Base-by-base conservation (phyloP, 2,797 vertebrate species). In the Neosilurus mollespiculum region DNA sequence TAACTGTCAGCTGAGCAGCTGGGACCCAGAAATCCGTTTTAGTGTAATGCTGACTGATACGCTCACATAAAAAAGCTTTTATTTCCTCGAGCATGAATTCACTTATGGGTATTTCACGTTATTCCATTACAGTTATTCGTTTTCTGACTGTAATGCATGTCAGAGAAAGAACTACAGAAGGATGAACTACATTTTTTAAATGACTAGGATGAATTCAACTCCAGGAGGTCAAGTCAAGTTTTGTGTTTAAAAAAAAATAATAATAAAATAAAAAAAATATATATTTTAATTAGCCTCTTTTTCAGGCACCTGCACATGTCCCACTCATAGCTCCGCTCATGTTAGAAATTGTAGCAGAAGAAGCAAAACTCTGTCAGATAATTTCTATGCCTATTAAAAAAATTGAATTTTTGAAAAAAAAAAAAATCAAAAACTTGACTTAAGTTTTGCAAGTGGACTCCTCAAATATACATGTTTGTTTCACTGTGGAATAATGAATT, bases 21-120 rank as follows among this genome's bases (percentile, higher is more conserved):
- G 81, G 77, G 81, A 84, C 51, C 64, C 37, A 62, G 70, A 84
- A 80, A 80, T 82, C 81, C 12, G 83, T 83, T 85, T 85, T 81
- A 75, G 70, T n/a, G 67, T n/a, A 56, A 75, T 78, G 54, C 61
- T 87, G 82, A 83, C 66, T 81, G 75, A 86, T 82, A 70, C 59
- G 56, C 66, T 83, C 37, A 51, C 80, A 67, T 61, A 58, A 72
- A 51, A 58, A 80, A 51, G 81, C 82, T 80, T 87, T 84, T 71
- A 69, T 83, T 78, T 81, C 83, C 69, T 53, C 26, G 75, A 37
- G 58, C 69, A 65, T 37, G 77, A 73, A 87, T 84, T 77, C 70
- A 86, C 79, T 86, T 87, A 84, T 43, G 43, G 43, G 43, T 37
- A 73, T 82, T 75, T 79, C 34, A 76, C 49, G 30, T 83, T 71